Evolutionary conservation across 2,113 vertebrate genomes (phyloP), one percentile per base, ranked within the genome.

Genomic region (Pteruthius melanotis): DNA sequence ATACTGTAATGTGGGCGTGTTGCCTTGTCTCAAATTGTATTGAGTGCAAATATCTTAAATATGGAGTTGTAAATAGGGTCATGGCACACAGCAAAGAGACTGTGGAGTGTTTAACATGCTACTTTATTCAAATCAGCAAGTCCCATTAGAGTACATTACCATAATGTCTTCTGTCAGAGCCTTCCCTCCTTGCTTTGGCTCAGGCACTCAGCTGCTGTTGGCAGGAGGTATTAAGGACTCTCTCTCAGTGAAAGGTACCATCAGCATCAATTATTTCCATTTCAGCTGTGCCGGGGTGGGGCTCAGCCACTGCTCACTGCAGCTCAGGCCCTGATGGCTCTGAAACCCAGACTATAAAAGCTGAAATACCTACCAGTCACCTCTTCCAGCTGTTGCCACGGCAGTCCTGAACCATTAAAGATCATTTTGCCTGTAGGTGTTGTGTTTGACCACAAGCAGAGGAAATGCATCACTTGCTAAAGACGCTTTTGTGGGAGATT

Each of bases 71-170:
- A 95, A 95, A 96, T 91, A 95, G 88, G 64, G 78, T 69, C 66
- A 11, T 15, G 60, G 57, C 81, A 61, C 49, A 23, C 40, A 66
- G 50, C 26, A 53, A 76, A 69, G 90, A 80, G 87, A 5, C 45
- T 7, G 61, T 11, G 35, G 78, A 77, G 92, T 84, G 81, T 90
- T 96, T 83, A 91, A 95, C 90, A 83, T 45, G 72, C 90, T 92
- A 14, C 83, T 96, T 91, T 90, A 92, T 92, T 93, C 88, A 83
- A 91, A 96, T 86, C 84, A 95, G 91, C 86, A 93, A 97, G 93
- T 54, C 63, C 95, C 95, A 87, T 93, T 95, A 92, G 40, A 77
- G 80, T 50, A 35, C 94, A 94, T 95, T 91, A 90, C 82, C 6
- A 12, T 95, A 95, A 95, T 90, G 35, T 52, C 90, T 92, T 75